phyloP scores from a whole-genome alignment of 2,113 vertebrate species.

The Xiphophorus couchianus region DNA sequence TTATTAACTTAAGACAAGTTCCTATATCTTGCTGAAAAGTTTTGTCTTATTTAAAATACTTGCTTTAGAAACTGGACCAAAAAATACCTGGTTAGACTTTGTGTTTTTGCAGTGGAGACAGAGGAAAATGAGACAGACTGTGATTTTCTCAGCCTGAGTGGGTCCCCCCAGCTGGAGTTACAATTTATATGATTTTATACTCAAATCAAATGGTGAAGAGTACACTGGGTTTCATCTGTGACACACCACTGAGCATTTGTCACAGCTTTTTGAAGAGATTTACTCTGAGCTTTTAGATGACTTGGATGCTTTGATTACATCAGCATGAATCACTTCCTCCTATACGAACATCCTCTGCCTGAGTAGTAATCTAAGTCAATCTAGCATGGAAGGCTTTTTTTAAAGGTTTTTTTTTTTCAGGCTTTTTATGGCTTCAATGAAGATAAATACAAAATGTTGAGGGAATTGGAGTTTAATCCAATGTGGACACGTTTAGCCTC shows the following conservation, averaged over 20 bases:
- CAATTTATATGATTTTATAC: constrained; percentile 4
- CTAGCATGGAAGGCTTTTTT: neutral
- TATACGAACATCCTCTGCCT: constrained; percentile 25
- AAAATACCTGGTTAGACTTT: too few species aligned
- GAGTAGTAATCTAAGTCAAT: constrained; percentile 16
- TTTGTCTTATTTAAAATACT: too few species aligned
- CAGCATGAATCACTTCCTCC: constrained; percentile 49
- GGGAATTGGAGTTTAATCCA: neutral
- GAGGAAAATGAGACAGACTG: neutral
- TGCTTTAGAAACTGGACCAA: too few species aligned
- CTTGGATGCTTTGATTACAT: constrained; percentile 34
- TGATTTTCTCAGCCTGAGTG: constrained; percentile 24
- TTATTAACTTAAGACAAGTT: too few species aligned
- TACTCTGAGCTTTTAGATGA: constrained; percentile 25
- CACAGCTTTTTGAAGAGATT: constrained; percentile 48
- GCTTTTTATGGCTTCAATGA: neutral
- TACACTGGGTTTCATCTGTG: constrained; percentile 27
- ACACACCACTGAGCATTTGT: constrained; percentile 30
- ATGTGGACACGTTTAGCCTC: neutral
- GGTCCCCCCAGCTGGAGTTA: constrained; percentile 15
- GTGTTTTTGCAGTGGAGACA: neutral
- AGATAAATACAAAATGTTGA: neutral
- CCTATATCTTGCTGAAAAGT: too few species aligned
- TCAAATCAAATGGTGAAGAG: neutral
- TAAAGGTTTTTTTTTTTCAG: neutral